These are phyloP conservation scores for Lepidurus packardi DNA, from an alignment of 1,140 invertebrate species.

Conservation along the genomic window DNA sequence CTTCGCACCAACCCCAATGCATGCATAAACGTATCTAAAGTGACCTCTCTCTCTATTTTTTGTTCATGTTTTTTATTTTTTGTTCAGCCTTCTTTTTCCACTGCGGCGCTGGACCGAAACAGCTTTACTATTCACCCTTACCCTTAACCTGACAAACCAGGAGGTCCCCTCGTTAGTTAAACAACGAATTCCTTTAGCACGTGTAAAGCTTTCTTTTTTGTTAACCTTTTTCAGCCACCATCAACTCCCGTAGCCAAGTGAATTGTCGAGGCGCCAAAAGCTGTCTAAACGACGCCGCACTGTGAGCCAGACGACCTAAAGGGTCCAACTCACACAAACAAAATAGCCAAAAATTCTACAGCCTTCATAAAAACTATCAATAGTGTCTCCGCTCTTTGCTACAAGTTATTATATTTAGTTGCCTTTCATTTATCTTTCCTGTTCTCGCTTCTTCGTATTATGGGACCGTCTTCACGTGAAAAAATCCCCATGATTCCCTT, in stretches of 20 bases:
- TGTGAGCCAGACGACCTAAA: neutral
- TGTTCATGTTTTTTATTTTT: no score
- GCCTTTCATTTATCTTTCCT: neutral
- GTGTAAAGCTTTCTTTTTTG: neutral
- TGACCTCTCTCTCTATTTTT: no score
- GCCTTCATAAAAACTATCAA: constrained; percentile 1
- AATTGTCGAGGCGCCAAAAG: constrained; percentile 21
- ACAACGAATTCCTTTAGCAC: neutral
- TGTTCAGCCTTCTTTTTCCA: no score
- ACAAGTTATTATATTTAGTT: neutral
- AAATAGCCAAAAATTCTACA: constrained; percentile 2
- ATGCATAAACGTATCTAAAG: no score
- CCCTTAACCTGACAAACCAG: neutral
- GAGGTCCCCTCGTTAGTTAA: neutral
- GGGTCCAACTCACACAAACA: neutral
- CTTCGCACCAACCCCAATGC: no score
- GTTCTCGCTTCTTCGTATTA: neutral
- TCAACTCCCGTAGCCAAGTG: neutral
- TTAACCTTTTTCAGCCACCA: neutral
- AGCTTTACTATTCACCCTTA: neutral
- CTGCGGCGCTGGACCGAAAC: no score
- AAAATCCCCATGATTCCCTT: neutral
- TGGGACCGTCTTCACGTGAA: neutral
- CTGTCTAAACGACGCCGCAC: constrained; percentile 17
- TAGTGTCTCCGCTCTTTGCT: neutral